Conservation (phyloP, 2,113 vertebrate genomes). For the Phalacrocorax carbo region DNA sequence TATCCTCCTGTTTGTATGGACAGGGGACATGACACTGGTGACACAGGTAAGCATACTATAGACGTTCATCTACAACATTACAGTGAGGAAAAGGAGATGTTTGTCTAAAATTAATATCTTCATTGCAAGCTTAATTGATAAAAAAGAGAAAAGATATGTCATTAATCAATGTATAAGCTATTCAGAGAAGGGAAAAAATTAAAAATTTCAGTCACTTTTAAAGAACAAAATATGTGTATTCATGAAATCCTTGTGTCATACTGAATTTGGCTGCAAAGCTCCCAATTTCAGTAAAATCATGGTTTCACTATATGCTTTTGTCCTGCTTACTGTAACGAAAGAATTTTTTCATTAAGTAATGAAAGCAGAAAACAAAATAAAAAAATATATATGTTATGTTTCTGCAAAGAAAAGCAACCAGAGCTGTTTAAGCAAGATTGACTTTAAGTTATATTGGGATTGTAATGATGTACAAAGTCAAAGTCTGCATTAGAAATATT, state of each 20-base stretch:
- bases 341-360: background rate
- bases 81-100: background rate
- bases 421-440: background rate
- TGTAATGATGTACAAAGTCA: background rate
- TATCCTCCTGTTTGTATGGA: background rate
- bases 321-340: background rate
- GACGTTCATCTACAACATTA: background rate
- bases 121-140: background rate
- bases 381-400: background rate
- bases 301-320: background rate
- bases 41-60: accelerated
- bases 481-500: background rate
- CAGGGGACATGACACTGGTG: background rate
- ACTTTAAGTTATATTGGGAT: background rate
- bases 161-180: background rate
- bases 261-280: background rate
- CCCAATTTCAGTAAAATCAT: background rate
- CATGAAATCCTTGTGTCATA: background rate
- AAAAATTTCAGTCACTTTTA: background rate
- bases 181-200: background rate
- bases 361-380: background rate
- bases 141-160: background rate
- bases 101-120: background rate
- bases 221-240: background rate
- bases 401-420: background rate